Base-by-base conservation (phyloP, 1,140 invertebrate species). In the Branchinecta lynchi region DNA sequence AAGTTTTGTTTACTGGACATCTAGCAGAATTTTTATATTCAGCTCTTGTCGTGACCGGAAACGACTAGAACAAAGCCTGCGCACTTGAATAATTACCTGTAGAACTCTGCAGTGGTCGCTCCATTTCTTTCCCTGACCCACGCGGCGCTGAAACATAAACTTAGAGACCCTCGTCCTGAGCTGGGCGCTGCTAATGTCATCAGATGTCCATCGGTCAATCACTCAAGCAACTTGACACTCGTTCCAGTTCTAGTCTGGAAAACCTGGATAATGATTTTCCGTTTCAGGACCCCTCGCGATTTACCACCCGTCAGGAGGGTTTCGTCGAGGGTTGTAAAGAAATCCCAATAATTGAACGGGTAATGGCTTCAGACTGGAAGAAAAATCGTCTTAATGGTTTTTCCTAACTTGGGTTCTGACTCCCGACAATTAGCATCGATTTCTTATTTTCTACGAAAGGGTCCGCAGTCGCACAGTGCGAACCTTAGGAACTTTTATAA, bases 211-310 rank as follows among this genome's bases (percentile, higher is more conserved):
- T 60, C 51, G 51, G 51, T 60, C 51, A 60, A 60, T 60, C 51
- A 60, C 51, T 20, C 12, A 20, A 60, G 51, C 12, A 60, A 60
- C 17, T 15, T 60, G 51, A 60, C 17, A 20, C 51, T 60, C 51
- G 12, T 60, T 60, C 51, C 51, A 60, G 51, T 60, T 60, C 51
- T 60, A 60, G 12, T 60, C 51, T 60, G 51, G 51, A 60, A 32
- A 60, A 60, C 51, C 17, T 12, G 51, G 12, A 60, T 60, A 60
- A 60, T 60, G 17, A 60, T 60, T 60, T 60, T 60, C 51, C 17
- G 17, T 60, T 20, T 20, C 3, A 60, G 17, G 51, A 20, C 17
- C 51, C 51, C 17, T 20, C 17, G 17, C 12, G 51, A 60, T 20
- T 60, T 12, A 12, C 51, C 51, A 12, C 51, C 51, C 17, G 51